Conservation (phyloP, 2,113 vertebrate genomes). For the Zootoca vivipara region DNA sequence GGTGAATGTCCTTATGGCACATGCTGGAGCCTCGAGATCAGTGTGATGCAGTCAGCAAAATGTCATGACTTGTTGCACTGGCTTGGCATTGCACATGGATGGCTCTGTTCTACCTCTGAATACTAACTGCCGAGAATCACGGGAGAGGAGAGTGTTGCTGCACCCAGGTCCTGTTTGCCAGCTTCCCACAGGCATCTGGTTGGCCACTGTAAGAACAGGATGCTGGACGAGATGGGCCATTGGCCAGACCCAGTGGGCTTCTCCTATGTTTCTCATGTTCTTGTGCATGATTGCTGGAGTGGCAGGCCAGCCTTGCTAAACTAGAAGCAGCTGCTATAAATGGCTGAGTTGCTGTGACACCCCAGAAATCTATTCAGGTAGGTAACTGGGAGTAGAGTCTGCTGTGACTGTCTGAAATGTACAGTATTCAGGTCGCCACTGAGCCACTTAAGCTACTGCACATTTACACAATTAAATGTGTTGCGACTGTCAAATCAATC, state of each 20-base stretch:
- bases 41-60: neutral
- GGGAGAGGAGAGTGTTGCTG: no score
- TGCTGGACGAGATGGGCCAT: no score
- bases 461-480: neutral
- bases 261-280: no score
- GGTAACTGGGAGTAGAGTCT: neutral
- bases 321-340: neutral
- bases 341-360: neutral
- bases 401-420: neutral
- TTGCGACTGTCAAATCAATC: neutral
- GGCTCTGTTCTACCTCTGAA: no score
- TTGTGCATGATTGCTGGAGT: neutral
- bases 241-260: no score
- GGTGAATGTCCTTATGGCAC: no score
- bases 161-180: no score
- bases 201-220: no score
- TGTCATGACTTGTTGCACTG: neutral
- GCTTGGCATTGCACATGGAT: neutral
- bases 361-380: neutral
- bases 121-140: no score
- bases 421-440: neutral
- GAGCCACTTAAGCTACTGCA: neutral
- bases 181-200: no score
- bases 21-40: neutral
- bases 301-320: neutral